Percentiles rank a stretch among this genome's conserved stretches.
These are phyloP conservation scores for Potorous gilbertii DNA, from an alignment of 2,797 vertebrate species.

Conservation along the genomic window DNA sequence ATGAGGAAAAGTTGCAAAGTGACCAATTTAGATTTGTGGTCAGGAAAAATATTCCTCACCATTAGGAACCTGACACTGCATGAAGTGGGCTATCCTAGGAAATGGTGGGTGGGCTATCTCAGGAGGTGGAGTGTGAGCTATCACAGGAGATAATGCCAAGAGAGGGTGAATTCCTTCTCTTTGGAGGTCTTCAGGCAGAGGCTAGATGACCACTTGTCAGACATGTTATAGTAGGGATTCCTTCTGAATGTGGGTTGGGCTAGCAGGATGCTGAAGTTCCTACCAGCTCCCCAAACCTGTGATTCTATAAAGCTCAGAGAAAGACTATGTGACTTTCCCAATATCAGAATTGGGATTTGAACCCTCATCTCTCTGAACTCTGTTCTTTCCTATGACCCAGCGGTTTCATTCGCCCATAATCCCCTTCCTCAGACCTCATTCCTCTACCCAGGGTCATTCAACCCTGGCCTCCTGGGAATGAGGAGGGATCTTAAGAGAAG, in stretches of 20 bases:
- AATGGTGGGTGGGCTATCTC: too few relatives aligned
- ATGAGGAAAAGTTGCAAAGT: not conserved
- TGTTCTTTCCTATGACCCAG: not conserved
- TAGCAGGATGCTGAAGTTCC: not conserved
- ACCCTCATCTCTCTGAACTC: not conserved
- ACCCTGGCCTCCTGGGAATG: not conserved
- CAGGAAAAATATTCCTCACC: not conserved
- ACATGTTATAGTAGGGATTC: not conserved
- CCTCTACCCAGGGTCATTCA: not conserved
- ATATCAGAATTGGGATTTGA: not conserved
- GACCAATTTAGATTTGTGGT: not conserved
- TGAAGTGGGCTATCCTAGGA: too few relatives aligned
- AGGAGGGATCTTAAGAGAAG: not conserved
- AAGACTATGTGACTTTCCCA: not conserved
- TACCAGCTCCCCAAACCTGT: not conserved
- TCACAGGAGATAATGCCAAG: too few relatives aligned
- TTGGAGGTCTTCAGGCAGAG: not conserved
- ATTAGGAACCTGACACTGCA: too few relatives aligned
- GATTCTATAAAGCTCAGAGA: not conserved
- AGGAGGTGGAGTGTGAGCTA: too few relatives aligned
- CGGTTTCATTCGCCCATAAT: not conserved
- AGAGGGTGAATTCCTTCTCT: not conserved
- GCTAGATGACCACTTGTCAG: not conserved
- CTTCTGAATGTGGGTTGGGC: not conserved
- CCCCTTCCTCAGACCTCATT: not conserved